Conservation (phyloP, 2,888 invertebrate species). For the Agrochola macilenta region DNA sequence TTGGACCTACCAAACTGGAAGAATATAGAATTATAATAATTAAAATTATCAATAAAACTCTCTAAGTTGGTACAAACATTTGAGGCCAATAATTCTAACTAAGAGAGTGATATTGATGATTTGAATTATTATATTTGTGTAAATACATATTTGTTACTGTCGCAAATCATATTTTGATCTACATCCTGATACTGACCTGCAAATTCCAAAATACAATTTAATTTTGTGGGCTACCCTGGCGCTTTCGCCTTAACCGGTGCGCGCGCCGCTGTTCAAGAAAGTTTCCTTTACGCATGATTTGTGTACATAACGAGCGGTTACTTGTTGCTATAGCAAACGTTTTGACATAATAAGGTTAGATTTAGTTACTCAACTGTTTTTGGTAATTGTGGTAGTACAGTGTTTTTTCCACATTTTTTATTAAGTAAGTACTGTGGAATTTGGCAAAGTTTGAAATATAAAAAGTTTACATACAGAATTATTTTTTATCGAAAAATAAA, state of each 20-base stretch:
- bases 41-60: too few relatives aligned
- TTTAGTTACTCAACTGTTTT: constrained; percentile 57
- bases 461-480: background rate
- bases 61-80: too few relatives aligned
- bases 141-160: background rate
- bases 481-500: background rate
- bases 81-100: background rate
- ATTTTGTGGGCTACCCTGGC: background rate
- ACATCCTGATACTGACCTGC: background rate
- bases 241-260: constrained; percentile 30
- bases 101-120: background rate
- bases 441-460: background rate
- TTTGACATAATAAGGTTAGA: constrained; percentile 63
- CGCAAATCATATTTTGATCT: background rate
- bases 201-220: background rate
- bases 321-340: constrained; percentile 26
- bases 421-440: too few relatives aligned
- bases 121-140: background rate
- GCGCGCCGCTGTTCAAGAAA: constrained; percentile 53
- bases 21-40: too few relatives aligned
- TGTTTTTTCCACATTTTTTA: background rate
- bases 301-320: constrained; percentile 50
- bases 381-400: constrained; percentile 18
- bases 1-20: too few relatives aligned
- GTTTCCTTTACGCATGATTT: constrained; percentile 57